Evolutionary conservation across 2,888 invertebrate species (phyloP).

Genomic region (Pardosa pseudoannulata): DNA sequence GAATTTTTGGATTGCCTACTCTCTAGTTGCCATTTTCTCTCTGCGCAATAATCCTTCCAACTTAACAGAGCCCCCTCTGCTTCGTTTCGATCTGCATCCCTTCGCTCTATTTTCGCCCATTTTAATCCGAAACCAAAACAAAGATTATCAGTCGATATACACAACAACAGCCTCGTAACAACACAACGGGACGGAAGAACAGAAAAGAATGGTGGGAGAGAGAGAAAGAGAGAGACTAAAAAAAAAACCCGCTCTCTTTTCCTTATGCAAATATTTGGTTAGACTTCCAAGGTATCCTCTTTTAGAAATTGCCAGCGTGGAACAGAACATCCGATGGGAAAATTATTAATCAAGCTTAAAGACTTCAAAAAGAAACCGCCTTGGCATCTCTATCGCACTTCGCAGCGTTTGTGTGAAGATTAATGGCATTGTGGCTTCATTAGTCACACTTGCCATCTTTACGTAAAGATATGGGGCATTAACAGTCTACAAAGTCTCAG

Average conservation of each 20-base stretch:
- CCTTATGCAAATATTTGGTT: slow-evolving; percentile 22
- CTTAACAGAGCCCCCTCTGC: neutral
- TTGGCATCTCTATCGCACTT: slow-evolving; percentile 49
- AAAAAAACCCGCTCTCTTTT: no score
- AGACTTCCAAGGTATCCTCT: slow-evolving; percentile 10
- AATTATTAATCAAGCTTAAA: slow-evolving; percentile 71
- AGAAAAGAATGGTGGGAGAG: neutral
- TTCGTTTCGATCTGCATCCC: neutral
- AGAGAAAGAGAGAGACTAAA: neutral
- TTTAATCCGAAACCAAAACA: slow-evolving; percentile 15
- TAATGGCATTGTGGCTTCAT: slow-evolving; percentile 67
- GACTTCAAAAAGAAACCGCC: slow-evolving; percentile 64
- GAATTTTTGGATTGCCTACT: neutral
- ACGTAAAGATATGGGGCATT: slow-evolving; percentile 70
- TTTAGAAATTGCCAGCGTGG: neutral
- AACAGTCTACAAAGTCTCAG: slow-evolving; percentile 59
- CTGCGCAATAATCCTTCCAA: neutral
- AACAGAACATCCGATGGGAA: slow-evolving; percentile 57
- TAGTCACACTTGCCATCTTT: slow-evolving; percentile 66
- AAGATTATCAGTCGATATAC: slow-evolving; percentile 1
- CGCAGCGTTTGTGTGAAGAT: slow-evolving; percentile 55
- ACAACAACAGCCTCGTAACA: slow-evolving; percentile 1
- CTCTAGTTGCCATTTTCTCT: no score
- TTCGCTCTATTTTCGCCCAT: neutral
- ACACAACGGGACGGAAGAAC: neutral